Base-by-base conservation (phyloP, 53 echinoderm and acorn worm species). In the Crossaster papposus region DNA sequence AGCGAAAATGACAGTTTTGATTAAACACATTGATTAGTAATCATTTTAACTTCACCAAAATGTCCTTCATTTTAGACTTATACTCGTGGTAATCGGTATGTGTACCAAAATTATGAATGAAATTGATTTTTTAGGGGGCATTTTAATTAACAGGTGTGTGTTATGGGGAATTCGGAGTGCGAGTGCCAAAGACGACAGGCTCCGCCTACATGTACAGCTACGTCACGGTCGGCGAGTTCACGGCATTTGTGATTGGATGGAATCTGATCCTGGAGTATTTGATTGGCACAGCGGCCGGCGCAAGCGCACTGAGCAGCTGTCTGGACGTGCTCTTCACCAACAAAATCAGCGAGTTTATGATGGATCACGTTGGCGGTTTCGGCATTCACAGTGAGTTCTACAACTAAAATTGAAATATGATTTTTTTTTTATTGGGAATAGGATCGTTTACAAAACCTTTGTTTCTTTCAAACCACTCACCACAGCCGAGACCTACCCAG, bases 141-240 rank as follows among this genome's bases (percentile, higher is more conserved):
- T 23, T 31, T 82, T 51, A 34, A 20, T 79, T 31, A 36, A 52
- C 84, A 98, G 98, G 98, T 81, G 96, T 98, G 30, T 98, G 98
- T 80, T 98, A 98, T 44, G 98, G 94, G 24, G 98, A 98, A 79
- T 98, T 98, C 72, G 96, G 98, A 20, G 96, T 98, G 20, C 92
- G 98, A 58, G 98, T 98, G 14, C 98, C 98, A 55, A 96, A 98
- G 88, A 96, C 96, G 13, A 98, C 98, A 51, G 98, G 96, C 74
- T 96, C 98, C 81, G 96, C 96, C 91, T 96, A 96, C 92, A 94
- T 96, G 96, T 98, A 98, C 89, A 98, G 98, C 90, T 98, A 98
- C 92, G 98, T 98, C 93, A 98, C 98, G 23, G 98, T 98, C n/a
- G 98, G 98, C 9, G 98, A 98, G 85, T 98, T 98, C 79, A 91